Evolutionary conservation across 2,113 vertebrate genomes (phyloP).

Genomic region (Aleadryas rufinucha): DNA sequence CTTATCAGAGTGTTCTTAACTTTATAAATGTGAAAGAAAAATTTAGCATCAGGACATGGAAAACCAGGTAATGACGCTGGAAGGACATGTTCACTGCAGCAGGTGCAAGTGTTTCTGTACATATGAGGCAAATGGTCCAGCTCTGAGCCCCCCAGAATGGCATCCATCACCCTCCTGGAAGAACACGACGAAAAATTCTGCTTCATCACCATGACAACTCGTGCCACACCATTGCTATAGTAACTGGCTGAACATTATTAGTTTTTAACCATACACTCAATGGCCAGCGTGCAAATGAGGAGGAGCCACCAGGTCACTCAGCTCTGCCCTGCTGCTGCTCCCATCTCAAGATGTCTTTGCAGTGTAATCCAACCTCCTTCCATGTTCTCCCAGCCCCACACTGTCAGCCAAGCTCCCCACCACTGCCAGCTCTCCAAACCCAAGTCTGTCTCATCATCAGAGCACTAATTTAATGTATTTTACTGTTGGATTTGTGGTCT

Average conservation of each 20-base stretch:
- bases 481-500: background rate
- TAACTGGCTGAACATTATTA: conserved; percentile 59
- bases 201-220: conserved; percentile 72
- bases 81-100: background rate
- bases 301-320: accelerated
- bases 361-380: background rate
- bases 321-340: background rate
- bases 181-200: conserved; percentile 16
- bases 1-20: background rate
- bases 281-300: background rate
- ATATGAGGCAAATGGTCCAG: background rate
- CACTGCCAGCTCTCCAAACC: background rate
- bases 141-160: conserved; percentile 17
- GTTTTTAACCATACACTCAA: conserved; percentile 19
- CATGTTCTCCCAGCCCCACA: background rate
- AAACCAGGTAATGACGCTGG: background rate
- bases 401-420: background rate
- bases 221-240: conserved; percentile 64
- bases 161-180: conserved; percentile 32
- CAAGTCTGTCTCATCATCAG: background rate
- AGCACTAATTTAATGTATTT: background rate
- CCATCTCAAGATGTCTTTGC: background rate
- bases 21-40: background rate
- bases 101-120: background rate
- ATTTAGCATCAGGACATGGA: background rate